Conservation (phyloP, 2,113 vertebrate genomes). For the Notarius lentiginosus region DNA sequence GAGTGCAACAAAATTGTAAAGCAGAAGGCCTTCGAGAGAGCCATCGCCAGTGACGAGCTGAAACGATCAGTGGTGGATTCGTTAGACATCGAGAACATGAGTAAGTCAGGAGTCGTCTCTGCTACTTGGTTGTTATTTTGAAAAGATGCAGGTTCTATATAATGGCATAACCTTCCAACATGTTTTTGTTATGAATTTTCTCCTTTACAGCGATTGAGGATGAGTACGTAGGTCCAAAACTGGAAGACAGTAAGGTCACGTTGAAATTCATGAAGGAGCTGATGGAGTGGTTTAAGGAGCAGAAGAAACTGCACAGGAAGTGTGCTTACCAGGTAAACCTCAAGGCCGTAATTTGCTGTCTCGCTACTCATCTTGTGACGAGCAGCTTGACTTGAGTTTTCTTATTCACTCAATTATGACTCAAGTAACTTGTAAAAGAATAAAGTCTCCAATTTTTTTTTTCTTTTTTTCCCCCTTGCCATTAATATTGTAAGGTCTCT, state of each 20-base stretch:
- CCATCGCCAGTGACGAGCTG: conserved; percentile 87
- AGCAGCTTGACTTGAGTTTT: neutral
- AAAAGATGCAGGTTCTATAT: too few species aligned
- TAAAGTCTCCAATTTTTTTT: too few species aligned
- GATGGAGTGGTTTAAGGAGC: conserved; percentile 92
- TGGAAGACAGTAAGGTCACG: conserved; percentile 86
- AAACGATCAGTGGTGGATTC: conserved; percentile 90
- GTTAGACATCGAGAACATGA: conserved; percentile 93
- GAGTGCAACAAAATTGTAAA: conserved; percentile 93
- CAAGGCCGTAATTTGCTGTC: neutral
- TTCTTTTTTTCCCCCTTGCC: too few species aligned
- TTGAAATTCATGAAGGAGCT: conserved; percentile 88
- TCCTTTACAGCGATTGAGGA: conserved; percentile 84
- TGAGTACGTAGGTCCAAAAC: conserved; percentile 87
- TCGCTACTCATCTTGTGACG: neutral
- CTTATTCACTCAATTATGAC: neutral
- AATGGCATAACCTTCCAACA: too few species aligned
- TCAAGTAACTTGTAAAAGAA: neutral
- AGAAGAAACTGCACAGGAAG: conserved; percentile 93
- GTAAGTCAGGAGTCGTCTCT: conserved; percentile 67
- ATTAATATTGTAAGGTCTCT: neutral
- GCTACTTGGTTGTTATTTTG: neutral
- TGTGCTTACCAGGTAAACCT: conserved; percentile 88
- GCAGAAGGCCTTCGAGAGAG: conserved; percentile 91
- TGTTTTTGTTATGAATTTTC: neutral